A percentile compares a stretch with the other conserved stretches of the same genome.
phyloP scores from a whole-genome alignment of 2,888 invertebrate genomes.

The Morpho deidamia region DNA sequence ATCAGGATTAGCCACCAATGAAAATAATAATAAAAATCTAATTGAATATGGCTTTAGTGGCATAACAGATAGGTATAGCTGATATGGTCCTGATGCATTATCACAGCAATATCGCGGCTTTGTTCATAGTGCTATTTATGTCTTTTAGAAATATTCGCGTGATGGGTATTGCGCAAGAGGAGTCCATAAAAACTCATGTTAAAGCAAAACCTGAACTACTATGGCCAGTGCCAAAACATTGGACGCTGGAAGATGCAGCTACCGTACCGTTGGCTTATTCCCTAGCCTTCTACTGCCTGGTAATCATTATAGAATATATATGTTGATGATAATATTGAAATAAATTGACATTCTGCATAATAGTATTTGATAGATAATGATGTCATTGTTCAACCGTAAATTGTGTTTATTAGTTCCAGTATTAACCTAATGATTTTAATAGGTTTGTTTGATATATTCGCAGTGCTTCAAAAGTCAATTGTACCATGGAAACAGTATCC shows the following conservation, averaged over 20 bases:
- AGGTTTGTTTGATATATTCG: not conserved
- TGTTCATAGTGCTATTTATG: not conserved
- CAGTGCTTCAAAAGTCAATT: slow-evolving; percentile 2
- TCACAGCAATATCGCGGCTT: not conserved
- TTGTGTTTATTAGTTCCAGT: no score
- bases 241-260: slow-evolving; percentile 85
- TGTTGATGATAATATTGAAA: no score
- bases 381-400: no score
- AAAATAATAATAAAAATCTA: slow-evolving; percentile 9
- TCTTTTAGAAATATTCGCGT: slow-evolving; percentile 66
- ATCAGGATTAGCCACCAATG: slow-evolving; percentile 23
- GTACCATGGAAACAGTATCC: not conserved
- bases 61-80: slow-evolving; percentile 36
- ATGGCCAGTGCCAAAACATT: slow-evolving; percentile 83
- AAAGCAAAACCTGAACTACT: slow-evolving; percentile 61
- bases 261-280: slow-evolving; percentile 86
- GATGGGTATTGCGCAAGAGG: slow-evolving; percentile 79
- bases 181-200: slow-evolving; percentile 76
- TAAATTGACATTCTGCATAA: no score
- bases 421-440: not conserved
- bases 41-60: slow-evolving; percentile 53
- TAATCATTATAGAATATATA: slow-evolving; percentile 19
- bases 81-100: not conserved
- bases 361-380: no score
- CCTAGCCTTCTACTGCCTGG: slow-evolving; percentile 63